Percentiles rank a stretch among this genome's conserved stretches.
Conservation (phyloP, 2,888 invertebrate genomes). For the Melinaea menophilus region DNA sequence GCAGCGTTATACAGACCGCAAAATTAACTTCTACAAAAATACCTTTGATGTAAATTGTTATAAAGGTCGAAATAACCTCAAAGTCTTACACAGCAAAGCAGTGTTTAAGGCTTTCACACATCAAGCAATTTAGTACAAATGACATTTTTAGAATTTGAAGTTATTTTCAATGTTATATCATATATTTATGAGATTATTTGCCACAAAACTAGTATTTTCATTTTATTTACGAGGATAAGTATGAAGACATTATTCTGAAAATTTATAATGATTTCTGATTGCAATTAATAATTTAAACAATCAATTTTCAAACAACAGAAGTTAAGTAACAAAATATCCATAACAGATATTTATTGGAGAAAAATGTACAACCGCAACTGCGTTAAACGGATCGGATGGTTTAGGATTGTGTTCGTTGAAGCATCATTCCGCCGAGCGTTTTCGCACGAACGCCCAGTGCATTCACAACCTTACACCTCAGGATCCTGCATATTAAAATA, state of each 20-base stretch:
- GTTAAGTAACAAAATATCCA: not conserved
- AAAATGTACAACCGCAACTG: conserved; percentile 1
- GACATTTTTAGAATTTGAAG: not conserved
- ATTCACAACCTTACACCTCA: conserved; percentile 23
- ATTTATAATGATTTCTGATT: too few species aligned
- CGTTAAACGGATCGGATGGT: not conserved
- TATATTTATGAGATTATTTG: not conserved
- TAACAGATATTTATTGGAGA: not conserved
- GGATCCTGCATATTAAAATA: conserved; percentile 29
- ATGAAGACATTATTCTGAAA: too few species aligned
- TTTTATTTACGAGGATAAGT: too few species aligned
- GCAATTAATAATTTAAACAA: too few species aligned
- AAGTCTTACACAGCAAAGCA: conserved; percentile 27
- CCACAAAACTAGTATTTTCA: not conserved
- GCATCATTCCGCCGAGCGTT: not conserved
- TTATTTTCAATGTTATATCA: not conserved
- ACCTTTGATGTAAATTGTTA: conserved; percentile 21
- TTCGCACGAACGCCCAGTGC: conserved; percentile 8
- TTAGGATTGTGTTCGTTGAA: conserved; percentile 2
- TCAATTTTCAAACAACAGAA: not conserved
- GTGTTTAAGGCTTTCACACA: conserved; percentile 15
- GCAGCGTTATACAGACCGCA: conserved; percentile 7
- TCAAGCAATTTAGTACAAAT: not conserved
- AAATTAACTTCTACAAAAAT: conserved; percentile 17
- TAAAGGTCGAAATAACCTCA: conserved; percentile 23